phyloP scores from a whole-genome alignment of 2,888 invertebrate species.

The Metalampra italica region DNA sequence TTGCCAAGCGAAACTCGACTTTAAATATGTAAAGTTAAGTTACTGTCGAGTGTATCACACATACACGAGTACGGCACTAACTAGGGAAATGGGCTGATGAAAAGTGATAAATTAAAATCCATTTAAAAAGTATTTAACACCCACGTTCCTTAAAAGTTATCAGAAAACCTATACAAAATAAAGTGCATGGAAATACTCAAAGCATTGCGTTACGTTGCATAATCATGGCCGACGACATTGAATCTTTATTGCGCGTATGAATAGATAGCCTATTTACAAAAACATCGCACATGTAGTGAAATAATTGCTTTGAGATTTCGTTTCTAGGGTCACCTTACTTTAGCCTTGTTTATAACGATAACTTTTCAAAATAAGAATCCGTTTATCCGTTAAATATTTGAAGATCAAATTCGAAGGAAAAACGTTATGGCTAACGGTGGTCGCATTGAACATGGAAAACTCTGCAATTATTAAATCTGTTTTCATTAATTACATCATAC shows the following conservation, averaged over 20 bases:
- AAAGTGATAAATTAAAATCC: background rate
- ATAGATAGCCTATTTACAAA: conserved; percentile 1
- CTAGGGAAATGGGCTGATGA: background rate
- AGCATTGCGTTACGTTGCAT: conserved; percentile 25
- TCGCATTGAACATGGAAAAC: conserved; percentile 3
- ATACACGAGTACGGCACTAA: too few species aligned
- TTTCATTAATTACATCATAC: too few species aligned
- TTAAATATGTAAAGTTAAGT: background rate
- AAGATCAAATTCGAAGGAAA: conserved; percentile 74
- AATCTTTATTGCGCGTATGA: conserved; percentile 18
- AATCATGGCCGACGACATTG: conserved; percentile 28
- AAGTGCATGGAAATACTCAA: background rate
- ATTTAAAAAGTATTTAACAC: background rate
- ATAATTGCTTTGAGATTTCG: background rate
- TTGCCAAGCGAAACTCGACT: background rate
- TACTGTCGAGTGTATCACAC: too few species aligned
- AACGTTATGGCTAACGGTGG: conserved; percentile 59
- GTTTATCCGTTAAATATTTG: conserved; percentile 75
- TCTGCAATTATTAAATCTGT: too few species aligned
- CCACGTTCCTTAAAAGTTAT: too few species aligned
- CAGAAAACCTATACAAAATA: background rate
- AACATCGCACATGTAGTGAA: background rate
- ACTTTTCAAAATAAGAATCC: conserved; percentile 61
- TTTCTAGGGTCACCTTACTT: conserved; percentile 1
- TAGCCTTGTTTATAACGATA: background rate